Conservation (phyloP, 2,888 invertebrate genomes). For the Sarcophaga subvicina region DNA sequence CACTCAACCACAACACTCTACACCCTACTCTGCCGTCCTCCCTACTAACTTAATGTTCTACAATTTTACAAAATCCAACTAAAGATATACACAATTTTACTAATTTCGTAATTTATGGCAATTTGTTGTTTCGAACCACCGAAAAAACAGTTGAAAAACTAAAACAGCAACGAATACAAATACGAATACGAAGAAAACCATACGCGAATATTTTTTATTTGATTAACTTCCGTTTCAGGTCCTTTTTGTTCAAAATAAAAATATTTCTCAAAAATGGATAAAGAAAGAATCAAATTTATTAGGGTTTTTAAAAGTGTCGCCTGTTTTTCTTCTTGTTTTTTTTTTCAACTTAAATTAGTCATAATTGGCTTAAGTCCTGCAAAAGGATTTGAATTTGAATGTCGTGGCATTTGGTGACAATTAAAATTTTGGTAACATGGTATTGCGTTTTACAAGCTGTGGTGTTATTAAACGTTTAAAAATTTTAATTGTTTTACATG, state of each 20-base stretch:
- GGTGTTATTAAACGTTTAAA: conserved; percentile 22
- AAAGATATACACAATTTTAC: conserved; percentile 55
- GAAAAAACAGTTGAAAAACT: not conserved
- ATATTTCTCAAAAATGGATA: not conserved
- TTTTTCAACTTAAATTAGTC: conserved; percentile 54
- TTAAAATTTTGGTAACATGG: conserved; percentile 32
- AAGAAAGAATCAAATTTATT: conserved; percentile 24
- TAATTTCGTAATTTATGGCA: conserved; percentile 66
- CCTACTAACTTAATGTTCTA: conserved; percentile 23
- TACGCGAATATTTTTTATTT: not conserved
- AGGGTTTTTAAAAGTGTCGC: conserved; percentile 58
- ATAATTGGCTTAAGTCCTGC: conserved; percentile 64
- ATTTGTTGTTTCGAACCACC: conserved; percentile 53
- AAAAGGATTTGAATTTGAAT: conserved; percentile 49
- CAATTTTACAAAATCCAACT: conserved; percentile 48
- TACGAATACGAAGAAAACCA: not conserved
- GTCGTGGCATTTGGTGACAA: conserved; percentile 27
- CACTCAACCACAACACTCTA: conserved; percentile 20
- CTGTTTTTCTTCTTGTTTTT: conserved; percentile 28
- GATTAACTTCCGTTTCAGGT: conserved; percentile 28
- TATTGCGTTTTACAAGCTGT: conserved; percentile 47
- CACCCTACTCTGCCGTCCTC: conserved; percentile 29
- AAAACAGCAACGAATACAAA: not conserved
- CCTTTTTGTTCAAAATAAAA: not conserved
- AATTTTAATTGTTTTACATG: conserved; percentile 62